A percentile compares a stretch with the other conserved stretches of the same genome.
Evolutionary conservation across 1,140 invertebrate genomes (phyloP).

Genomic region (Caenorhabditis briggsae): DNA sequence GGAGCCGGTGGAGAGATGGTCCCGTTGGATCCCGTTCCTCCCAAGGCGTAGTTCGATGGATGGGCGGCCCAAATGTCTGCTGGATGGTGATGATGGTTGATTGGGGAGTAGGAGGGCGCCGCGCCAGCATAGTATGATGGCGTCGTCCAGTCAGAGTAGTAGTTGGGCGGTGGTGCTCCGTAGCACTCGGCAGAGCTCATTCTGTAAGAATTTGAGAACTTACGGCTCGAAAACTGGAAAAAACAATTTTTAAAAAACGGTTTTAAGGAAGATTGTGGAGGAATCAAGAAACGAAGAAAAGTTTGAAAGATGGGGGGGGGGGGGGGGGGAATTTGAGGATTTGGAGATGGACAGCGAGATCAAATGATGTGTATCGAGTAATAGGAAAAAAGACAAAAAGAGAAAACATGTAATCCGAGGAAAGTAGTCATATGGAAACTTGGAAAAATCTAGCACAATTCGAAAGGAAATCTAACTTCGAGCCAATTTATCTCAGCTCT

Average conservation of each 20-base stretch:
- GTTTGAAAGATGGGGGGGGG: too few relatives aligned
- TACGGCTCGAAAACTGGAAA: neutral
- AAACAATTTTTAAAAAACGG: neutral
- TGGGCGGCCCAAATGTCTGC: constrained; percentile 34
- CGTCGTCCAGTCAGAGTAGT: constrained; percentile 50
- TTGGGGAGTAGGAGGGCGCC: constrained; percentile 38
- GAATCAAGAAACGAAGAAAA: too few relatives aligned
- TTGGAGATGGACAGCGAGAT: too few relatives aligned
- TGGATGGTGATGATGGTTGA: constrained; percentile 43
- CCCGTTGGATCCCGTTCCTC: constrained; percentile 5
- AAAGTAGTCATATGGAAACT: too few relatives aligned
- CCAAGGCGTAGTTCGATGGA: constrained; percentile 18
- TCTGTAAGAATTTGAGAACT: neutral
- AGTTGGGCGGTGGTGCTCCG: constrained; percentile 44
- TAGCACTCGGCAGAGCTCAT: constrained; percentile 65
- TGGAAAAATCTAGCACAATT: too few relatives aligned
- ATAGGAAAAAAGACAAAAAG: too few relatives aligned
- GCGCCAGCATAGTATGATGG: constrained; percentile 20
- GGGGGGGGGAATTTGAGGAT: too few relatives aligned
- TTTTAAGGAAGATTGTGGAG: too few relatives aligned
- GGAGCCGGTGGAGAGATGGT: constrained; percentile 21
- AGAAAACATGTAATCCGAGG: too few relatives aligned
- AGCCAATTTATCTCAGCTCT: too few relatives aligned
- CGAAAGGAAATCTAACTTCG: too few relatives aligned
- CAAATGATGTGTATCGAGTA: too few relatives aligned